These are phyloP conservation scores for Eueremaeus valkanovi DNA, from an alignment of 2,888 invertebrate genomes.

Conservation along the genomic window DNA sequence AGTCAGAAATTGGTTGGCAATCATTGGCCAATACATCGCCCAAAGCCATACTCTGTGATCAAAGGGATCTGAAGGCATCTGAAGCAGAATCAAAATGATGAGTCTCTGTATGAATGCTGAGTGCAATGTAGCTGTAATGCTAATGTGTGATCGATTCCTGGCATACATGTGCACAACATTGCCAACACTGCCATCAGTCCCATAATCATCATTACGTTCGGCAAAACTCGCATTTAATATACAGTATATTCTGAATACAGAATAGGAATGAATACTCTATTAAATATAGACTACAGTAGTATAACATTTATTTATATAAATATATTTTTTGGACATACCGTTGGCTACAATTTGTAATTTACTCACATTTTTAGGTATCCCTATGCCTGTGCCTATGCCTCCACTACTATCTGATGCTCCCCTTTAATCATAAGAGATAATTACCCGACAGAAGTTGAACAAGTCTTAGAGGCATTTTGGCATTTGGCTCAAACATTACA, in stretches of 20 bases:
- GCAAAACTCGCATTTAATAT: neutral
- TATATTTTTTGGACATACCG: conserved; percentile 22
- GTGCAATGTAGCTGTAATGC: neutral
- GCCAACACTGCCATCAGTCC: neutral
- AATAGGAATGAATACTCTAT: neutral
- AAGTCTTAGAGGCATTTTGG: conserved; percentile 13
- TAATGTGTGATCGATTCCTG: conserved; percentile 26
- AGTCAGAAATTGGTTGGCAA: neutral
- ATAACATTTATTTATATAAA: neutral
- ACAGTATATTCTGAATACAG: neutral
- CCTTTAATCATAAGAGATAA: conserved; percentile 34
- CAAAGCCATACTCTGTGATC: conserved; percentile 10
- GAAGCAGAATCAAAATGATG: too few species aligned
- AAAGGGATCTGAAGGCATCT: neutral
- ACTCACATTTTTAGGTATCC: neutral
- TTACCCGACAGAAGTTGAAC: conserved; percentile 18
- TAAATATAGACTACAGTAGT: neutral
- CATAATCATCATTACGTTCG: neutral
- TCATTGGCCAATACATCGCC: conserved; percentile 30
- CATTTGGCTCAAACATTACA: conserved; percentile 7
- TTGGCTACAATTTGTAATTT: conserved; percentile 33
- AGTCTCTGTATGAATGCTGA: neutral
- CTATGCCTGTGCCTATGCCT: neutral
- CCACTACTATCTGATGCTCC: neutral
- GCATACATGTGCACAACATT: neutral